Base-by-base conservation (phyloP, 2,113 vertebrate species). In the Amphiprion percula region DNA sequence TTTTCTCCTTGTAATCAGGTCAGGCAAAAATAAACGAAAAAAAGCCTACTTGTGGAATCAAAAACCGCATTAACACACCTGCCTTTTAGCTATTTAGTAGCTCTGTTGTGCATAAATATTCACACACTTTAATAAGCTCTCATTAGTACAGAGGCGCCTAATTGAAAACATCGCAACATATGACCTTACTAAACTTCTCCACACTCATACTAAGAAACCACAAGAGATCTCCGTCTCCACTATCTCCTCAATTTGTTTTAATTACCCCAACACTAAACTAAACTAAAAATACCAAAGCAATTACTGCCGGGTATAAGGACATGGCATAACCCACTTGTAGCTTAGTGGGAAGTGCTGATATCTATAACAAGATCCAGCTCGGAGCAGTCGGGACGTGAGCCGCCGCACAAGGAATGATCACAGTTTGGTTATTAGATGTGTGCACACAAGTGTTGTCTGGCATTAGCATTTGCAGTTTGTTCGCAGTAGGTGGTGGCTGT, bases 251-350 rank as follows among this genome's bases (percentile, higher is more conserved):
- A 82, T 91, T 93, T 92, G 88, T 90, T 92, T 91, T 92, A 93
- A 93, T 94, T 91, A 92, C 86, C 86, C 77, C 53, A 28, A 80
- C 77, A 52, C 73, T 68, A 67, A 82, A 70, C 65, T 54, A 80
- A 82, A 88, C 92, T 90, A 90, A 92, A 94, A 93, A 88, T 90
- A 91, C 88, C 89, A 80, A 87, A 85, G 90, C 88, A 93, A 93
- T 94, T 94, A 93, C 87, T 74, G 85, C 71, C 15, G 62, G 74
- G 81, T 63, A 8, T 80, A 82, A 85, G 77, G 79, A 86, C 82
- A 16, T 0, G 62, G 79, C 84, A 15, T 74, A 77, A 70, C 74
- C 78, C 78, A 87, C 87, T 86, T 79, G 78, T 79, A 77, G 75
- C 78, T 86, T 87, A 84, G 82, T 77, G 65, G 68, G 56, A 85